phyloP scores from a whole-genome alignment of 2,888 invertebrate species.

The Dryobotodes eremita region DNA sequence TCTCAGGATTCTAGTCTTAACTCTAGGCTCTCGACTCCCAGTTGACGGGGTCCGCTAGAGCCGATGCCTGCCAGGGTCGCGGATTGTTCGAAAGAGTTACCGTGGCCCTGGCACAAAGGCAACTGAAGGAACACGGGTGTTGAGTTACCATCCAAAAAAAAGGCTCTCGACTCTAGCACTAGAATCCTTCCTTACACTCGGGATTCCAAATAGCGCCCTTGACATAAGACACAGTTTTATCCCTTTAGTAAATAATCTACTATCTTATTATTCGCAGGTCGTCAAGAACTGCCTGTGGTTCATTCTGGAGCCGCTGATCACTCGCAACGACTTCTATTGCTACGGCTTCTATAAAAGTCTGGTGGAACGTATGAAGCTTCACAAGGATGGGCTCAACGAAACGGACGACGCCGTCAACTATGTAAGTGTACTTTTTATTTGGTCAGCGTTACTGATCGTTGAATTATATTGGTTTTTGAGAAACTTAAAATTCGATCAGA shows the following conservation, averaged over 20 bases:
- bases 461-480: background rate
- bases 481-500: background rate
- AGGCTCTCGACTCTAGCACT: background rate
- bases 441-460: background rate
- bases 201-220: background rate
- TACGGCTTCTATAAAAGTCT: constrained; percentile 98
- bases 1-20: background rate
- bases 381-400: constrained; percentile 96
- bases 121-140: too few species aligned
- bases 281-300: constrained; percentile 98
- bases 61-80: too few species aligned
- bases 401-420: constrained; percentile 95
- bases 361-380: constrained; percentile 98
- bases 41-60: too few species aligned
- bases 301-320: constrained; percentile 97
- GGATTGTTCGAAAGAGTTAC: too few species aligned
- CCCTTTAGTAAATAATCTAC: background rate
- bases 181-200: background rate
- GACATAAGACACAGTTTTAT: background rate
- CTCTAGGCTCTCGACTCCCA: too few species aligned
- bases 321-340: constrained; percentile 98
- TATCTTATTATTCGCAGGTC: constrained; percentile 76
- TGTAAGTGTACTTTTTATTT: constrained; percentile 89
- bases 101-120: too few species aligned
- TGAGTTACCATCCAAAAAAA: too few species aligned